phyloP scores from a whole-genome alignment of 2,888 invertebrate genomes.

The Melanophora roralis region DNA sequence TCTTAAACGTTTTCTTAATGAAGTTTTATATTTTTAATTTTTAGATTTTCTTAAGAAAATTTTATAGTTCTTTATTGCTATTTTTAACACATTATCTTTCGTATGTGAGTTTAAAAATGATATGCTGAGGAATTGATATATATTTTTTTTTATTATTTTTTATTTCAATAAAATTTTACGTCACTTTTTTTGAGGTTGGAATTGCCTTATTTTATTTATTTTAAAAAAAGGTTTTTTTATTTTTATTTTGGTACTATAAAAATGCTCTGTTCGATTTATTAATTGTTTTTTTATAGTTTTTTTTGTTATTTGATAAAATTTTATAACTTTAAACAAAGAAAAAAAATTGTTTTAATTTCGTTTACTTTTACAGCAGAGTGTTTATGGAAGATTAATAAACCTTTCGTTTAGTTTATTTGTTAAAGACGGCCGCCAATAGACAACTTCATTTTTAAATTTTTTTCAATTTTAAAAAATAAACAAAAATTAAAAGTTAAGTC shows the following conservation, averaged over 20 bases:
- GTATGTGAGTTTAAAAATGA: conserved; percentile 52
- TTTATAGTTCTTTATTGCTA: conserved; percentile 41
- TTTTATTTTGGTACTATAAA: conserved; percentile 55
- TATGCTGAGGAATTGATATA: conserved; percentile 63
- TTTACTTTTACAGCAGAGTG: not conserved
- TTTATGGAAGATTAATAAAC: not conserved
- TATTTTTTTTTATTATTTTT: conserved; percentile 7
- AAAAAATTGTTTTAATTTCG: too few relatives aligned
- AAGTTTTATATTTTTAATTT: conserved; percentile 13
- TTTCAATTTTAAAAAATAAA: not conserved
- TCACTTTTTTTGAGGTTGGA: conserved; percentile 13
- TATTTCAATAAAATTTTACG: not conserved
- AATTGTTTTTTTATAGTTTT: not conserved
- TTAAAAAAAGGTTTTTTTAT: too few relatives aligned
- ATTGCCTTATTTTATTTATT: conserved; percentile 17
- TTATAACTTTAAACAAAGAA: not conserved
- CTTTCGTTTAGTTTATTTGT: not conserved
- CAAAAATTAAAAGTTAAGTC: too few relatives aligned
- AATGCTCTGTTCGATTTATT: conserved; percentile 55
- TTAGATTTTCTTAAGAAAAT: conserved; percentile 51
- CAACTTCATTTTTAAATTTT: not conserved
- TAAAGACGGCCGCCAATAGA: not conserved
- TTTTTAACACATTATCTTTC: conserved; percentile 40
- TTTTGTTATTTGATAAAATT: not conserved
- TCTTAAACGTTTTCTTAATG: conserved; percentile 4